Conservation (phyloP, 2,797 vertebrate species). For the Phylloscopus collybita region DNA sequence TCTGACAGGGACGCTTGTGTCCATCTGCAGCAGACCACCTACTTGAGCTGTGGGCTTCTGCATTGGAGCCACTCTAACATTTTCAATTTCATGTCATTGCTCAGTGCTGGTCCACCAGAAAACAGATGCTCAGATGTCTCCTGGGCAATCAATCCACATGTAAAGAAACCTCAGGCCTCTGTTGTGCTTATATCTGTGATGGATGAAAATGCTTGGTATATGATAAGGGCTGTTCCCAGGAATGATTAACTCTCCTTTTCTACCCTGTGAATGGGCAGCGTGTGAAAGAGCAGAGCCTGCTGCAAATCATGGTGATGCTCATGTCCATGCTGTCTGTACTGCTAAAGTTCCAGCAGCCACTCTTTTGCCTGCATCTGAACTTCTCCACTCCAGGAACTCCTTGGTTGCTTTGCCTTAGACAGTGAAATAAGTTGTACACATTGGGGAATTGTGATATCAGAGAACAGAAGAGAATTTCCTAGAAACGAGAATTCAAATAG, state of each 20-base stretch:
- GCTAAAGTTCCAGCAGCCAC: not conserved
- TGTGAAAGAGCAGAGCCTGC: not conserved
- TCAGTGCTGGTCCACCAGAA: not conserved
- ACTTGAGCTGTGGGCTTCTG: not conserved
- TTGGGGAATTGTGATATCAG: not conserved
- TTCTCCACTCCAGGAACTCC: not conserved
- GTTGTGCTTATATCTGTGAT: not conserved
- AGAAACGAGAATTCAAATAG: not conserved
- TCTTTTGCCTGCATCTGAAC: not conserved
- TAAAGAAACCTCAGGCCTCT: not conserved
- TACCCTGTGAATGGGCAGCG: not conserved
- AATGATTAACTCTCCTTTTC: not conserved
- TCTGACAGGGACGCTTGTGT: too few relatives aligned
- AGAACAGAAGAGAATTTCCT: not conserved
- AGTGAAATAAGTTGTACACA: not conserved
- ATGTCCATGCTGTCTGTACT: accelerated
- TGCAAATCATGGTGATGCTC: not conserved
- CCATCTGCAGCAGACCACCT: not conserved
- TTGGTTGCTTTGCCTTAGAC: not conserved
- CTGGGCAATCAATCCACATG: accelerated
- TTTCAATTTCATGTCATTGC: not conserved
- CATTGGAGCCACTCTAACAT: not conserved
- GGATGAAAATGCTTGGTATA: not conserved
- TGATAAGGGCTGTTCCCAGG: not conserved
- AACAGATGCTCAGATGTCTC: not conserved